A percentile compares a stretch with the other conserved stretches of the same genome.
phyloP scores from a whole-genome alignment of 2,797 vertebrate species.

The Syndactyla subalaris region DNA sequence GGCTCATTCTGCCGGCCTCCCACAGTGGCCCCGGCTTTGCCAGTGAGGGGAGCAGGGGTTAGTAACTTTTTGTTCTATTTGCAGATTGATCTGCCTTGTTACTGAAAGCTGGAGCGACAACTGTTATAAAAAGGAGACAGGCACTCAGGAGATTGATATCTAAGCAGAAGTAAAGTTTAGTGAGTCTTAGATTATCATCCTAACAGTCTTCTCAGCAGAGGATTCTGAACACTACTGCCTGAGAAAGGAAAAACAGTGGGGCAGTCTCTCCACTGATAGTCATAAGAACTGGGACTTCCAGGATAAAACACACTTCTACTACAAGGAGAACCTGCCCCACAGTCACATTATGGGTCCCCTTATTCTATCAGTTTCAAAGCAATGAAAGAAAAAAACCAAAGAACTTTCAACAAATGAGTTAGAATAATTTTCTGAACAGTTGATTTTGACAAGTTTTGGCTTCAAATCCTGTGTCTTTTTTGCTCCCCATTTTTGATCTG shows the following conservation, averaged over 20 bases:
- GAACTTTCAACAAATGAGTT: neutral
- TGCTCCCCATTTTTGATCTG: neutral
- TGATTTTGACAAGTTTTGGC: neutral
- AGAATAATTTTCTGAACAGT: neutral
- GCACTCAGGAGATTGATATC: neutral
- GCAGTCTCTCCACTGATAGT: neutral
- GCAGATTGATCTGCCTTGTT: neutral
- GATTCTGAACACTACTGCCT: neutral
- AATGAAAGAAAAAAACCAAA: neutral
- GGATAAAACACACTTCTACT: neutral
- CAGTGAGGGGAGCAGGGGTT: fast-evolving
- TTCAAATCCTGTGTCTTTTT: neutral
- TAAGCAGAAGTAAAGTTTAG: neutral
- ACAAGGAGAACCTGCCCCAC: neutral
- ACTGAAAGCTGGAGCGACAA: fast-evolving
- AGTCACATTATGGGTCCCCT: neutral
- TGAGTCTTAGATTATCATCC: neutral
- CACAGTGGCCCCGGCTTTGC: fast-evolving
- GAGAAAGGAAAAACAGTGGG: fast-evolving
- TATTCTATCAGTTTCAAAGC: neutral
- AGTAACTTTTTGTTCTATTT: neutral
- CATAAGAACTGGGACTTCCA: fast-evolving
- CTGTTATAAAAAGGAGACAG: neutral
- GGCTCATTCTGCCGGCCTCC: neutral
- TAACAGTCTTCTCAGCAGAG: neutral